Evolutionary conservation across 2,113 vertebrate species (phyloP), one percentile per base, ranked within the genome.

Genomic region (Mormoops blainvillei): DNA sequence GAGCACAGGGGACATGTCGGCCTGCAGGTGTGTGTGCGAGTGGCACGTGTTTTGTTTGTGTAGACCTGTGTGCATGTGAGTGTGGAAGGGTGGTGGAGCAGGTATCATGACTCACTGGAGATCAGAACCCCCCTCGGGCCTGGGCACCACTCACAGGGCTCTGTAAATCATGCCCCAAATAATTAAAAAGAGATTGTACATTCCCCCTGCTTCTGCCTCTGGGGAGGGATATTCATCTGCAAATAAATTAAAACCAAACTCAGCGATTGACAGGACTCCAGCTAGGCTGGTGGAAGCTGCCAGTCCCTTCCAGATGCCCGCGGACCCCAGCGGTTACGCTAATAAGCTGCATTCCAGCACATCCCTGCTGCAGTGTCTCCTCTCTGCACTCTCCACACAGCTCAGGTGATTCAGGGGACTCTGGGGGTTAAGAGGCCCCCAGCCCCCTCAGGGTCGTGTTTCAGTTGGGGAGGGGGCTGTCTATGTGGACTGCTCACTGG

Each of bases 241-340:
- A 96, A 73, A 96, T 95, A 97, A 97, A 96, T 95, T 92, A 96
- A 96, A 98, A 85, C 22, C 7, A 38, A 94, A 95, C 52, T 84
- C 85, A 67, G 90, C 68, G 50, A 73, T 87, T 70, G 89, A 81
- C 56, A 19, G 58, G 84, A 89, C 89, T 88, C 45, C 61, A 65
- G 52, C 50, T 16, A 3, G 67, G 38, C 52, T 56, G 8, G 14
- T 14, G 11, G 4, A 36, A 84, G 61, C 87, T 68, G 50, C 56
- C 54, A 54, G 16, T 45, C 63, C 33, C 85, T 26, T 15, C 50
- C 36, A 43, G 71, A n/a, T 19, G 50, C 58, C 22, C 1, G 3
- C 18, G 50, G 71, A 38, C 43, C 36, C 4, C 1, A 3, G 4
- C 2, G 11, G 45, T 28, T 26, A 20, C 70, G 4, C 16, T 48